A percentile compares a stretch with the other conserved stretches of the same genome.
Conservation (phyloP, 2,888 invertebrate genomes). For the Protula sp. region DNA sequence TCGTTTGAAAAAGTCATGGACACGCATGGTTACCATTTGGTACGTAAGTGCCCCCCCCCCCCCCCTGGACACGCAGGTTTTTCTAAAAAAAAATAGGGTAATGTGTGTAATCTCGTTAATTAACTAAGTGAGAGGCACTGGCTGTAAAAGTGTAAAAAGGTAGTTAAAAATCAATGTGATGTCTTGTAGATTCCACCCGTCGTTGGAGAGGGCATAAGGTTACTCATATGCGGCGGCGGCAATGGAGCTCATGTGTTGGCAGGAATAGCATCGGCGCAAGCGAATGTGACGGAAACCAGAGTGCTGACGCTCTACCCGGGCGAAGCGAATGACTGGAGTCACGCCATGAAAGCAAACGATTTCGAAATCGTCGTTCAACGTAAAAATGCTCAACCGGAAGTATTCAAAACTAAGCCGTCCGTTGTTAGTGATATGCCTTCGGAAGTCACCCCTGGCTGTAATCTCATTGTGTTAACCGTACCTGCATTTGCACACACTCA, state of each 20-base stretch:
- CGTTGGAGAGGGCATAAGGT: too few relatives aligned
- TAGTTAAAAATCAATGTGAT: too few relatives aligned
- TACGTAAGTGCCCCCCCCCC: too few relatives aligned
- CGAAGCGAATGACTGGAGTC: constrained; percentile 30
- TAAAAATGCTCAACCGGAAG: too few relatives aligned
- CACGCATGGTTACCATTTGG: too few relatives aligned
- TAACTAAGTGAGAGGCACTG: too few relatives aligned
- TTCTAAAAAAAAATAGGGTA: too few relatives aligned
- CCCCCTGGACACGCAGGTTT: too few relatives aligned
- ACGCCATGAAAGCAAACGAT: constrained; percentile 1
- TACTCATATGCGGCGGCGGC: constrained; percentile 34
- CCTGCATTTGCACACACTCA: constrained; percentile 37
- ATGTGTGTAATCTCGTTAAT: too few relatives aligned
- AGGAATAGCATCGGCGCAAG: constrained; percentile 25
- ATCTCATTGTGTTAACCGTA: constrained; percentile 31
- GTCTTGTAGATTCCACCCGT: too few relatives aligned
- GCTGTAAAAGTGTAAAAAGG: too few relatives aligned
- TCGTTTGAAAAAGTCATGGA: too few relatives aligned
- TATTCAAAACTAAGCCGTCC: constrained; percentile 24
- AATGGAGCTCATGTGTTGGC: constrained; percentile 40
- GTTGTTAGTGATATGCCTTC: constrained; percentile 37
- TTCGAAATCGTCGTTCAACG: constrained; percentile 7
- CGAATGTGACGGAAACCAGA: constrained; percentile 11
- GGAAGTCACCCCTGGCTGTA: constrained; percentile 26
- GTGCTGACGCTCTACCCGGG: constrained; percentile 32